Evolutionary conservation across 2,888 invertebrate species (phyloP), one percentile per base, ranked within the genome.

Genomic region (Agrochola circellaris): DNA sequence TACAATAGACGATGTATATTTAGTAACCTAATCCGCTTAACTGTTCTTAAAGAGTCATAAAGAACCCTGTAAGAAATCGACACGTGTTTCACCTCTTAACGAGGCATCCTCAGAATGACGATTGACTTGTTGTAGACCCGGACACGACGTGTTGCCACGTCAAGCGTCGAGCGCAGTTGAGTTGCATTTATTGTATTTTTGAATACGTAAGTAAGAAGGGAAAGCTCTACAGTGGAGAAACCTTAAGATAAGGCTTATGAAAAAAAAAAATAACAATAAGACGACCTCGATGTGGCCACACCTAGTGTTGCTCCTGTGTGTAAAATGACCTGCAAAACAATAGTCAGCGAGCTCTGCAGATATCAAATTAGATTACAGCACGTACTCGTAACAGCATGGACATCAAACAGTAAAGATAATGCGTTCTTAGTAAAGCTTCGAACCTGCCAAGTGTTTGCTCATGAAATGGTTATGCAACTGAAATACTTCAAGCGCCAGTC

Each of bases 341-440:
- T 17, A 30, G 48, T 58, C 30, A 65, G 56, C 15, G 15, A 23
- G 38, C n/a, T 30, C 13, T 73, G 38, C 17, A 58, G 15, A 34
- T 34, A 54, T 60, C 11, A 65, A 66, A 74, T 60, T 45, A 45
- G 34, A 54, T 23, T 34, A 45, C 42, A 73, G 54, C 81, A 82
- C 62, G 69, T 83, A 66, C n/a, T n/a, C 42, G 51, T 67, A 48
- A 58, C 48, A n/a, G 56, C 15, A 67, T 61, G 69, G 66, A 74
- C 84, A 79, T 84, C 74, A 79, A 84, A 82, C 80, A 70, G 34
- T 26, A 26, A 70, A 79, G 64, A 66, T 82, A 84, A 73, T 73
- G 60, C n/a, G 80, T 82, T 82, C 84, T 11, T 64, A 58, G 74
- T 72, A 81, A 72, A 58, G 15, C 58, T 42, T 6, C 0, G 58